Evolutionary conservation across 2,797 vertebrate species (phyloP).

Genomic region (Orestias chungarensis): DNA sequence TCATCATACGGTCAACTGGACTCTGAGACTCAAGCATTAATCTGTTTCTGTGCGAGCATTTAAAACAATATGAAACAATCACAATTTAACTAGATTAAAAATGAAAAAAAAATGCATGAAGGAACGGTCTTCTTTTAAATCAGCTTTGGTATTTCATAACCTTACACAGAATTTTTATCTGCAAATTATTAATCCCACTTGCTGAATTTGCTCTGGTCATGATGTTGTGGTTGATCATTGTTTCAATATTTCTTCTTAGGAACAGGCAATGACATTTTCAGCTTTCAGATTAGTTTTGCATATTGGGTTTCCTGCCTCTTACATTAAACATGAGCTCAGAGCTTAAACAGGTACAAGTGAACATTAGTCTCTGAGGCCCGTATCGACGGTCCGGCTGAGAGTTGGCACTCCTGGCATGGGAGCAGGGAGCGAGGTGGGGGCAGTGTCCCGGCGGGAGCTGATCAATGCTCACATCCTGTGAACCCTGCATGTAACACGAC

Average conservation of each 20-base stretch:
- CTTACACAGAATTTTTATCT: background rate
- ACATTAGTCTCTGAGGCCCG: conserved; percentile 25
- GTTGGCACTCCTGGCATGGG: conserved; percentile 63
- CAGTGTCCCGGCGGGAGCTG: conserved; percentile 76
- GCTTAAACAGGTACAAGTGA: background rate
- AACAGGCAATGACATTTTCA: background rate
- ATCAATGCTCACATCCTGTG: conserved; percentile 82
- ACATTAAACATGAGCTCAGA: background rate
- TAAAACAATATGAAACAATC: background rate
- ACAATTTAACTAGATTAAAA: background rate
- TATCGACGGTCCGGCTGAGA: conserved; percentile 66
- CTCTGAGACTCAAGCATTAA: background rate
- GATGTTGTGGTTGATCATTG: background rate
- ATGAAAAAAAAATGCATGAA: background rate
- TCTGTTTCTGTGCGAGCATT: background rate
- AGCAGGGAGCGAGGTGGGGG: conserved; percentile 49
- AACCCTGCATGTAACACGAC: conserved; percentile 70
- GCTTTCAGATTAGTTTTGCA: background rate
- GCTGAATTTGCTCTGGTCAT: background rate
- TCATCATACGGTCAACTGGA: background rate
- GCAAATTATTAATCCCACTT: background rate
- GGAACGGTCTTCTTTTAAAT: background rate
- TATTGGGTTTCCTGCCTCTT: background rate
- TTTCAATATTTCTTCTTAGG: background rate
- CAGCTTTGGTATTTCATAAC: background rate